Evolutionary conservation across 2,113 vertebrate genomes (phyloP), one percentile per base, ranked within the genome.

Genomic region (Lepisosteus osseus): DNA sequence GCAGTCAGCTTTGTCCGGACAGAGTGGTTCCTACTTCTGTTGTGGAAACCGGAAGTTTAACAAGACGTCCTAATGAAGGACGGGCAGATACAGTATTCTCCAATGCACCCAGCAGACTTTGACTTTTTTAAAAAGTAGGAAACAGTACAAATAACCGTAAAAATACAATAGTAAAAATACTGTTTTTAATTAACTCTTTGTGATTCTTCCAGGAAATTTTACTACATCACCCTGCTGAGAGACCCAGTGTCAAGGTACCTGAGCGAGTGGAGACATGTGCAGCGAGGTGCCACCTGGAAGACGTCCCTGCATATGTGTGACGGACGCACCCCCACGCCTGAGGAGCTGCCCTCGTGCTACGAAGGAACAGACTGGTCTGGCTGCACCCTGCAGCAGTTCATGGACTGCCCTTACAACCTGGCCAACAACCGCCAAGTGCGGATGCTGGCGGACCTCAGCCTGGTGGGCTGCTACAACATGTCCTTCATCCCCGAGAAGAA

Each of bases 381-480:
- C 68, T 99, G 97, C 88, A 98, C 95, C 0, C 93, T 99, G 82
- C 95, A 96, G 88, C 95, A 99, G 88, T 99, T 99, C 90, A 99
- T 98, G 97, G 97, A 97, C 74, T 99, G 97, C 86, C 97, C 97
- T 0, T 99, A 99, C 76, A 99, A 99, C 74, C 78, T 99, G 90
- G 97, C 97, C 84, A 99, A 95, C 89, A 99, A 99, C 90, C 95
- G 97, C 76, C 87, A 99, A 77, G 97, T 98, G 68, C 94, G 97
- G 68, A 99, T 99, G 97, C 83, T 99, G 79, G 97, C 97, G 0
- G 97, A 99, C 86, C 83, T 99, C 82, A 99, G 96, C 87, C 87
- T 99, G 7, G 97, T 99, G 76, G 97, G 97, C 88, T 99, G 97
- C 92, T 99, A 99, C 90, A 99, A 99, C 86, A 95, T 98, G 94